Evolutionary conservation across 2,113 vertebrate genomes (phyloP), one percentile per base, ranked within the genome.

Genomic region (Eulemur rufifrons): DNA sequence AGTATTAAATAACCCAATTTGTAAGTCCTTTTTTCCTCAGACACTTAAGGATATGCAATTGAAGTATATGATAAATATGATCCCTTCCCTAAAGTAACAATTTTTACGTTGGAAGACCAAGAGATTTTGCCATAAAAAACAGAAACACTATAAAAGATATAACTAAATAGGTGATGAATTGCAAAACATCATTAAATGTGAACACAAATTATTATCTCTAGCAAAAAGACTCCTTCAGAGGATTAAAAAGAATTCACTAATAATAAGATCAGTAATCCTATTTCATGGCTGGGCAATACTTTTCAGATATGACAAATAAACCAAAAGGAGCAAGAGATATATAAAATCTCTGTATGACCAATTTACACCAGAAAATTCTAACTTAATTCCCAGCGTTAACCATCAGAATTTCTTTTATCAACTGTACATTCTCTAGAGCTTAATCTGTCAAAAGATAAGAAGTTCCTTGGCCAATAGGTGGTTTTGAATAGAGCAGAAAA

Each of bases 401-500:
- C 27, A 23, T 64, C 77, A 89, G 85, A 95, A 91, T 64, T 88
- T 92, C 71, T 95, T 96, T 97, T 91, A 89, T 93, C 86, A 96
- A 92, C 77, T 88, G 18, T 89, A 91, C 71, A 94, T 95, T 91
- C 77, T 92, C 77, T 85, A 56, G 47, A 82, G 64, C 78, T 93
- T 95, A 94, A 81, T 91, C 94, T 94, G 82, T 96, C 77, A 96
- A 96, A 96, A 96, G 81, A 96, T 95, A 95, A 97, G 87, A 96
- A 96, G 82, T 91, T 88, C 82, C 95, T 97, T 94, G 68, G 92
- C 86, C 96, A 96, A 81, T 97, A 78, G 83, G 86, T 82, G 25
- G 87, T 91, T 97, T 95, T 92, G 83, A 97, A 97, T 91, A 95
- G 78, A 96, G 66, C n/a, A 78, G 63, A 97, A 97, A 63, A 27